Percentiles rank a stretch among this genome's conserved stretches.
Evolutionary conservation across 1,140 invertebrate species (phyloP).

Genomic region (Saxidomus purpurata): DNA sequence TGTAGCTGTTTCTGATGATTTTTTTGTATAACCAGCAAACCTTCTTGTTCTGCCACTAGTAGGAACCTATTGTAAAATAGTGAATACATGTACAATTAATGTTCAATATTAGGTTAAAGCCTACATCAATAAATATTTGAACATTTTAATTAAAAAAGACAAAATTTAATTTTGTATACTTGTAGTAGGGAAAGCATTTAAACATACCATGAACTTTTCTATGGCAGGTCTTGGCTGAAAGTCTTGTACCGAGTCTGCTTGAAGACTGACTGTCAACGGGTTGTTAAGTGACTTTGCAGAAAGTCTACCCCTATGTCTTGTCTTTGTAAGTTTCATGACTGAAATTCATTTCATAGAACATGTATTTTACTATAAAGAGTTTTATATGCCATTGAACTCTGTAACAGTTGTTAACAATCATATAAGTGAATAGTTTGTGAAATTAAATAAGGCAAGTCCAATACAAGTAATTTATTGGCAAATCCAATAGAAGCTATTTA

Average conservation of each 20-base stretch:
- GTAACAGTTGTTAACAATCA: no score
- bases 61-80: background rate
- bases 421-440: no score
- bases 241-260: background rate
- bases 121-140: background rate
- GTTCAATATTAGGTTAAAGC: background rate
- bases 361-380: no score
- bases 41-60: background rate
- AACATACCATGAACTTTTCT: conserved; percentile 29
- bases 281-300: background rate
- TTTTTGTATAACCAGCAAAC: background rate
- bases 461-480: no score
- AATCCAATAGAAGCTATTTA: no score
- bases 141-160: background rate
- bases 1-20: no score
- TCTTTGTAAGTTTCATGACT: conserved; percentile 44
- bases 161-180: background rate
- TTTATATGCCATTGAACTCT: no score
- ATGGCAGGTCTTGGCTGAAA: conserved; percentile 25
- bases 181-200: background rate
- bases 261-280: conserved; percentile 31
- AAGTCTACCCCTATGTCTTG: background rate
- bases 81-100: background rate
- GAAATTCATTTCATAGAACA: no score
- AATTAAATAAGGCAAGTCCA: no score